Percentiles rank a stretch among this genome's conserved stretches.
Conservation (phyloP, 2,888 invertebrate genomes). For the Uropetala carovei region DNA sequence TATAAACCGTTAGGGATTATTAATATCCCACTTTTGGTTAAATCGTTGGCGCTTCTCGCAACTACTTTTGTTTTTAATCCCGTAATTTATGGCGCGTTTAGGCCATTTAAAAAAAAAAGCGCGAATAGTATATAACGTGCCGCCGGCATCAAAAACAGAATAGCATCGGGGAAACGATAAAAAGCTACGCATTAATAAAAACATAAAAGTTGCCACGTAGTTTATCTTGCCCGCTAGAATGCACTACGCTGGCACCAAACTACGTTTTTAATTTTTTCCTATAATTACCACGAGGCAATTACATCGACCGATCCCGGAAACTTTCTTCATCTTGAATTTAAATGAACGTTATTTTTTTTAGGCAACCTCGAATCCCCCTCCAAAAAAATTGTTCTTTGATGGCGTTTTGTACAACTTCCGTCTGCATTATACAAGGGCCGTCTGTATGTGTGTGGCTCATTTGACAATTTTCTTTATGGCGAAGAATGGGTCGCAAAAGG, state of each 20-base stretch:
- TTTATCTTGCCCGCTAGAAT: background rate
- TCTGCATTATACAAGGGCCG: background rate
- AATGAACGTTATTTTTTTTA: background rate
- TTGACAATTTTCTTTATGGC: background rate
- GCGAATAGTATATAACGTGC: background rate
- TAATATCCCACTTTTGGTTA: background rate
- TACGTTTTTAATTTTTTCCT: background rate
- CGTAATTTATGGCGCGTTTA: background rate
- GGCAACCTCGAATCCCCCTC: background rate
- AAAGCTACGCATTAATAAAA: background rate
- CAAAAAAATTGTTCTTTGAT: background rate
- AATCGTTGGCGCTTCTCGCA: background rate
- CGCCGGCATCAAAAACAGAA: background rate
- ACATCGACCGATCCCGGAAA: background rate
- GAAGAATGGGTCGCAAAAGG: background rate
- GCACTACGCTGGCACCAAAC: background rate
- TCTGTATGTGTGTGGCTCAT: background rate
- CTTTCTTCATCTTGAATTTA: too few relatives aligned
- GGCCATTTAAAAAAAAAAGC: constrained; percentile 14
- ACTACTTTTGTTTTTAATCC: background rate
- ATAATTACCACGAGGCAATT: background rate
- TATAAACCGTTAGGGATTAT: background rate
- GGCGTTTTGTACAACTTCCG: background rate
- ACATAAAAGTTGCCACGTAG: background rate
- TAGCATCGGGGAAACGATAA: background rate